Percentiles rank a stretch among this genome's conserved stretches.
Evolutionary conservation across 2,888 invertebrate species (phyloP).

Genomic region (Rotaria socialis): DNA sequence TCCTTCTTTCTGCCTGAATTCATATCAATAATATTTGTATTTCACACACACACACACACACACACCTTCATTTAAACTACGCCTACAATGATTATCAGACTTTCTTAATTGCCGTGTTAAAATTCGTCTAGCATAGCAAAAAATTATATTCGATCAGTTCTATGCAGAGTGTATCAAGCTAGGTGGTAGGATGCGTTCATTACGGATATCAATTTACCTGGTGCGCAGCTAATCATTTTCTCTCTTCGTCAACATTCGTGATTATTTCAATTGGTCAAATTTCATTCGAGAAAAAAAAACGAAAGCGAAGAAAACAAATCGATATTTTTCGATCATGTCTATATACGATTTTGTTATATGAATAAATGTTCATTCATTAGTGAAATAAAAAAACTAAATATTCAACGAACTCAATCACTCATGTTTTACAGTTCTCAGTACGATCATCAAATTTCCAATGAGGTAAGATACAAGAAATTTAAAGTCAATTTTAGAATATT

Average conservation of each 20-base stretch:
- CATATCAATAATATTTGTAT: background rate
- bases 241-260: slow-evolving; percentile 7
- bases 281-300: background rate
- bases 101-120: slow-evolving; percentile 21
- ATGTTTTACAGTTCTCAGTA: background rate
- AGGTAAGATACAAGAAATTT: background rate
- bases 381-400: background rate
- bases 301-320: background rate
- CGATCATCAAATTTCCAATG: background rate
- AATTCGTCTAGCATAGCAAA: background rate
- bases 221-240: slow-evolving; percentile 29
- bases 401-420: background rate
- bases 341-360: background rate
- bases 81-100: slow-evolving; percentile 14
- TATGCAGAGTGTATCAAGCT: background rate
- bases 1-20: no score
- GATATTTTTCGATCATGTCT: background rate
- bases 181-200: slow-evolving; percentile 13
- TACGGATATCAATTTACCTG: slow-evolving; percentile 25
- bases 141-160: slow-evolving; percentile 5
- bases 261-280: background rate
- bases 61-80: background rate
- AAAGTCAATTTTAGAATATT: no score
- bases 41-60: background rate
- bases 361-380: background rate